These are phyloP conservation scores for Triplophysa bombifrons DNA, from an alignment of 2,797 vertebrate species.

Conservation along the genomic window DNA sequence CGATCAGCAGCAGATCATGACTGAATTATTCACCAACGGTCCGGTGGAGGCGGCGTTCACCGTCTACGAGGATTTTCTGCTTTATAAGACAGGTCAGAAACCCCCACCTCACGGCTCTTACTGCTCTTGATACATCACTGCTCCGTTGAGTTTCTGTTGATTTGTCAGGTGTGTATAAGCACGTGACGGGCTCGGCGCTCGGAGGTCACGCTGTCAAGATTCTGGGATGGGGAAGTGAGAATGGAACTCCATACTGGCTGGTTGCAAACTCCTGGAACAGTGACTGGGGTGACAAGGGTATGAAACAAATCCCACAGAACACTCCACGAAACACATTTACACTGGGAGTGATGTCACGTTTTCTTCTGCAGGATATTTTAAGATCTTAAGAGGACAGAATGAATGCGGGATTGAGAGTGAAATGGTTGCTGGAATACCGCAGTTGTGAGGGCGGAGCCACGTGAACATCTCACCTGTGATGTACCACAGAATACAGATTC, in stretches of 20 bases:
- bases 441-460: constrained; percentile 12
- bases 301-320: not conserved
- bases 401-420: constrained; percentile 91
- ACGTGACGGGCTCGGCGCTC: constrained; percentile 80
- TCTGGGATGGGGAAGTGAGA: constrained; percentile 90
- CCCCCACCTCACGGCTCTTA: too few species aligned
- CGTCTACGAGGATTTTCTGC: constrained; percentile 87
- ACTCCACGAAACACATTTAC: not conserved
- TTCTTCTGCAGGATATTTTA: constrained; percentile 85
- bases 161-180: constrained; percentile 83
- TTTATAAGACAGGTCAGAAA: constrained; percentile 84
- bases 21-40: constrained; percentile 88
- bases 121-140: too few species aligned
- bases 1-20: constrained; percentile 85
- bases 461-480: too few species aligned
- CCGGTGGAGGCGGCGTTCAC: constrained; percentile 89
- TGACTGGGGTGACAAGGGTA: constrained; percentile 93
- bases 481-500: not conserved
- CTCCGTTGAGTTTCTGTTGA: not conserved
- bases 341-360: not conserved
- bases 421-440: constrained; percentile 84
- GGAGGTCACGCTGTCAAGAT: constrained; percentile 91
- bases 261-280: constrained; percentile 94
- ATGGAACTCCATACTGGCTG: constrained; percentile 87
- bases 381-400: constrained; percentile 86